Base-by-base conservation (phyloP, 1,140 invertebrate species). In the Procambarus clarkii region DNA sequence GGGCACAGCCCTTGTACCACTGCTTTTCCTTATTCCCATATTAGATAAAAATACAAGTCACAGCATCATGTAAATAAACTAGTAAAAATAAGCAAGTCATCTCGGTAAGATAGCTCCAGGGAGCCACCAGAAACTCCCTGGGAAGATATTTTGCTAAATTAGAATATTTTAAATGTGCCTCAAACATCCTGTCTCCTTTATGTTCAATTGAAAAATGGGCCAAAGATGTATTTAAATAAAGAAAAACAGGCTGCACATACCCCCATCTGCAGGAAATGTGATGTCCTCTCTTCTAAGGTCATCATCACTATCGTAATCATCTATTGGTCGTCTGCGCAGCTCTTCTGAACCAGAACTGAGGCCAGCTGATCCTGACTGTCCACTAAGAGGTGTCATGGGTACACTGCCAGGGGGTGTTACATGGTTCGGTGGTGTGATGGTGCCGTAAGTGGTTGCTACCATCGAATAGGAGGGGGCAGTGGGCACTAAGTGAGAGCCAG, bases 251-350 rank as follows among this genome's bases (percentile, higher is more conserved):
- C 7, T 46, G 24, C 5, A 87, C 80, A 69, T 90, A 93, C 92
- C 92, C 77, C 90, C 88, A 48, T 94, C 94, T n/a, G 92, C 76
- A 86, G 93, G 92, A 91, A 98, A 98, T 94, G 97, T 96, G 93
- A 98, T 98, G 94, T 98, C 97, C 94, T 98, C 98, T 93, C 96
- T 95, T 92, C 97, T 96, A 88, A 98, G 95, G 94, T 98, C 98
- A 94, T 98, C 98, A 94, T 98, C 98, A 94, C 97, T 98, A 94
- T 98, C 97, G 94, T 98, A 97, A 71, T 94, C 94, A 94, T 98
- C 97, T 94, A 96, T 97, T 91, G 96, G 95, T 71, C 96, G 94
- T 76, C 95, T 95, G 74, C 96, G 45, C 46, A 80, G 24, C 82
- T 87, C 92, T 82, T 91, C 86, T 46, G 91, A 89, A 34, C 86